Percentiles rank a stretch among this genome's conserved stretches.
Conservation (phyloP, 2,113 vertebrate species). For the Hippoglossus stenolepis region DNA sequence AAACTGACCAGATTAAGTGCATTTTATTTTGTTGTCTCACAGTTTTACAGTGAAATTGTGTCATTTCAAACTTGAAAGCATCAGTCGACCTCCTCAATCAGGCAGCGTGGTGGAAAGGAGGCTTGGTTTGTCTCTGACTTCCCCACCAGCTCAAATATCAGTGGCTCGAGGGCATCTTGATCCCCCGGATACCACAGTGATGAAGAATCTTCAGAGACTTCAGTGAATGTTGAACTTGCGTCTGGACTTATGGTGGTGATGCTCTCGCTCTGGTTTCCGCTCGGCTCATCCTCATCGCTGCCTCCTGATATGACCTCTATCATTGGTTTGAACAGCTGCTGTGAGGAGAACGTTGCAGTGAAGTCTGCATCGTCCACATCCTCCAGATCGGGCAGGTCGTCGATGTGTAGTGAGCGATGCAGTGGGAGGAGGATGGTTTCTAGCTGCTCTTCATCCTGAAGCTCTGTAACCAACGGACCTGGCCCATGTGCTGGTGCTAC, state of each 20-base stretch:
- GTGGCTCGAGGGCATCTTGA: not conserved
- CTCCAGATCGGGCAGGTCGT: conserved; percentile 92
- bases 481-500: conserved; percentile 2
- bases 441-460: conserved; percentile 56
- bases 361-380: conserved; percentile 73
- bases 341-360: conserved; percentile 26
- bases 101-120: conserved; percentile 1
- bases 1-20: too few relatives aligned
- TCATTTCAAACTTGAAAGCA: not conserved
- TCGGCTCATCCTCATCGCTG: conserved; percentile 50
- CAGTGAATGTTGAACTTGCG: conserved; percentile 27
- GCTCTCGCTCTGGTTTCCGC: not conserved
- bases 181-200: conserved; percentile 38
- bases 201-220: conserved; percentile 3
- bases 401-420: conserved; percentile 49
- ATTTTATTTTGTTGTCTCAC: too few relatives aligned
- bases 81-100: conserved; percentile 80
- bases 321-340: conserved; percentile 76
- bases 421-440: conserved; percentile 62
- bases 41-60: too few relatives aligned
- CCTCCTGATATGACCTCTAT: conserved; percentile 84
- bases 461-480: conserved; percentile 57
- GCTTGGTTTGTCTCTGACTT: conserved; percentile 19
- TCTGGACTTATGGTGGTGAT: too few relatives aligned
- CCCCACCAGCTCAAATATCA: not conserved